A percentile compares a stretch with the other conserved stretches of the same genome.
Evolutionary conservation across 2,888 invertebrate genomes (phyloP).

Genomic region (Euzetes globulus): DNA sequence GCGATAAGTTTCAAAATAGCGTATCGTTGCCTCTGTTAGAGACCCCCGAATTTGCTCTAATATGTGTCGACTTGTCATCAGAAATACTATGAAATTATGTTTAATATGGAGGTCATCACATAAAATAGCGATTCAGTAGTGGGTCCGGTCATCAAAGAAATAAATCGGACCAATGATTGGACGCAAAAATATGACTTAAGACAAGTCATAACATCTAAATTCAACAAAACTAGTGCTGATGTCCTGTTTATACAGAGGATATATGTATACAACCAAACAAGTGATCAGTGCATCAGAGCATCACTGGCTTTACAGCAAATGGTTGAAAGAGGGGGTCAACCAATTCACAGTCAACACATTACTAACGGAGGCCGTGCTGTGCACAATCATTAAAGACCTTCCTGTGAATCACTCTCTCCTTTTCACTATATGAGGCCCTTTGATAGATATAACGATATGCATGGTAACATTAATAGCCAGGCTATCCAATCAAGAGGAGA

Average conservation of each 20-base stretch:
- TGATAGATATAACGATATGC: conserved; percentile 13
- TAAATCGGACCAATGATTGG: not conserved
- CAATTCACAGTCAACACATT: conserved; percentile 23
- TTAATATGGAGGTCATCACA: conserved; percentile 24
- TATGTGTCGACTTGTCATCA: not conserved
- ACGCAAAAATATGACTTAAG: not conserved
- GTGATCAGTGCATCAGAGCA: conserved; percentile 21
- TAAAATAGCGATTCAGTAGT: conserved; percentile 21
- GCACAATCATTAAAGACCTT: conserved; percentile 26
- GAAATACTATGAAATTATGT: conserved; percentile 21
- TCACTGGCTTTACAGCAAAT: conserved; percentile 10
- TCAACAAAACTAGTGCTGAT: conserved; percentile 23
- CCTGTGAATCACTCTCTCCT: conserved; percentile 28
- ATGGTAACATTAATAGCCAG: not conserved
- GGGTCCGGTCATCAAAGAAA: not conserved
- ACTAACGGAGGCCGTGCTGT: conserved; percentile 5
- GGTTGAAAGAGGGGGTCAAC: conserved; percentile 23
- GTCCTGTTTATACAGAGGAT: conserved; percentile 25
- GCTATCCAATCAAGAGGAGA: too few relatives aligned
- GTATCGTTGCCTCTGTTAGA: not conserved
- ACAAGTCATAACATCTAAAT: conserved; percentile 27
- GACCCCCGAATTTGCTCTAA: not conserved
- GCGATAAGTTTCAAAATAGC: conserved; percentile 16
- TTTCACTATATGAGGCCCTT: conserved; percentile 22
- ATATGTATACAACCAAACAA: conserved; percentile 22